A percentile compares a stretch with the other conserved stretches of the same genome.
These are phyloP conservation scores for Rhagium mordax DNA, from an alignment of 2,888 invertebrate species.

Conservation along the genomic window DNA sequence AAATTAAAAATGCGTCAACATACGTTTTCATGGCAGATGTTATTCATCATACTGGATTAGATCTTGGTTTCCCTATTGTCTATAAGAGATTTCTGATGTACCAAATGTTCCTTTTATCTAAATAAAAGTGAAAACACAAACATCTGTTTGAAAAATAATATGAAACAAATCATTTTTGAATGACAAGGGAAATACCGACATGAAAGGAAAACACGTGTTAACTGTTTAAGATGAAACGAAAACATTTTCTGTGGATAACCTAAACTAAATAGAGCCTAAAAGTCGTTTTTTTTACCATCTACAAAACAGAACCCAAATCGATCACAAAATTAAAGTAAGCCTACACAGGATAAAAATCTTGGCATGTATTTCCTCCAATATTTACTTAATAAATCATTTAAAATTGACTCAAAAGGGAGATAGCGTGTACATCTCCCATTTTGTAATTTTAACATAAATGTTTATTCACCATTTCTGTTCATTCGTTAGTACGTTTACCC, in stretches of 20 bases:
- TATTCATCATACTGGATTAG: not conserved
- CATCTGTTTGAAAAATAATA: not conserved
- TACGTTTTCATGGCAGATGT: no score
- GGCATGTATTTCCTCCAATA: not conserved
- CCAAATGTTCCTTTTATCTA: not conserved
- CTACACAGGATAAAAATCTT: not conserved
- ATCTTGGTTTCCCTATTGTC: not conserved
- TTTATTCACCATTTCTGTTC: not conserved
- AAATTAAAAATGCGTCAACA: no score
- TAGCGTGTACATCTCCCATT: constrained; percentile 9
- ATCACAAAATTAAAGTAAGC: not conserved
- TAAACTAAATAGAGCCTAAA: not conserved
- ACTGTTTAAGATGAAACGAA: not conserved
- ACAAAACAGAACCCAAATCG: not conserved
- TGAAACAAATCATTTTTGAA: not conserved
- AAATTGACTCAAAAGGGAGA: not conserved
- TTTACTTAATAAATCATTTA: constrained; percentile 2
- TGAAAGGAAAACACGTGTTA: not conserved
- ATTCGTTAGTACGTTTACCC: not conserved
- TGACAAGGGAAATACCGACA: not conserved
- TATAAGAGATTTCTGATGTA: not conserved
- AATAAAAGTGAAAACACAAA: not conserved
- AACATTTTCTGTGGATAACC: not conserved
- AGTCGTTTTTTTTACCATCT: not conserved
- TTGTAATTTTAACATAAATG: constrained; percentile 8